Percentiles rank a stretch among this genome's conserved stretches.
These are phyloP conservation scores for Uloborus plumipes DNA, from an alignment of 2,888 invertebrate species.

Conservation along the genomic window DNA sequence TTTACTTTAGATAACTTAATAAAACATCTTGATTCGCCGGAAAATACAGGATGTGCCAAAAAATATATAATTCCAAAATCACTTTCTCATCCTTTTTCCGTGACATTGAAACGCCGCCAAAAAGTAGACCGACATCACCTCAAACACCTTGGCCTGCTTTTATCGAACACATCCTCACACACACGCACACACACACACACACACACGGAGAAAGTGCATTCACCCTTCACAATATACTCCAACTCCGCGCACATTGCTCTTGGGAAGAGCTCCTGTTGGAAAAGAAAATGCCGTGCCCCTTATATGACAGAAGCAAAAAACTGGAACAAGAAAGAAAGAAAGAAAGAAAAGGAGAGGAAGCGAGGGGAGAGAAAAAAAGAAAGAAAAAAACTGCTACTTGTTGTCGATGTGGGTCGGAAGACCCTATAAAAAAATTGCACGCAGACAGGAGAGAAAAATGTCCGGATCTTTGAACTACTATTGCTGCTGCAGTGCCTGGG, in stretches of 20 bases:
- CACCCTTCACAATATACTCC: background rate
- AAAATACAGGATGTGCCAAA: too few species aligned
- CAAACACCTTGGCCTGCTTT: too few species aligned
- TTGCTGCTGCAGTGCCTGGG: background rate
- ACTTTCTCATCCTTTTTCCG: too few species aligned
- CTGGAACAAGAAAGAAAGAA: constrained; percentile 23
- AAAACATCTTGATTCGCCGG: too few species aligned
- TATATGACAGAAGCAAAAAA: constrained; percentile 17
- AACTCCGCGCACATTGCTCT: background rate
- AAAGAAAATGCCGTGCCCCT: background rate
- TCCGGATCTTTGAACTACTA: constrained; percentile 23
- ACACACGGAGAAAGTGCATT: constrained; percentile 4
- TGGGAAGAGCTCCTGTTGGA: constrained; percentile 7
- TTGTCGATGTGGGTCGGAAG: constrained; percentile 30
- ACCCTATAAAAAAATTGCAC: constrained; percentile 3
- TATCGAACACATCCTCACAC: too few species aligned
- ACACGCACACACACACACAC: too few species aligned
- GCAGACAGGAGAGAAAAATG: constrained; percentile 12
- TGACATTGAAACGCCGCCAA: too few species aligned
- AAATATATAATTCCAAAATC: too few species aligned
- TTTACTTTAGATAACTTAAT: too few species aligned
- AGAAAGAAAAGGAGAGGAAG: constrained; percentile 9
- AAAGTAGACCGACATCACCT: too few species aligned
- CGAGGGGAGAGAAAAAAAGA: constrained; percentile 22
- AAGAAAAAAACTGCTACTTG: constrained; percentile 39